A percentile compares a stretch with the other conserved stretches of the same genome.
Evolutionary conservation across 2,888 invertebrate genomes (phyloP).

Genomic region (Oscheius sp.): DNA sequence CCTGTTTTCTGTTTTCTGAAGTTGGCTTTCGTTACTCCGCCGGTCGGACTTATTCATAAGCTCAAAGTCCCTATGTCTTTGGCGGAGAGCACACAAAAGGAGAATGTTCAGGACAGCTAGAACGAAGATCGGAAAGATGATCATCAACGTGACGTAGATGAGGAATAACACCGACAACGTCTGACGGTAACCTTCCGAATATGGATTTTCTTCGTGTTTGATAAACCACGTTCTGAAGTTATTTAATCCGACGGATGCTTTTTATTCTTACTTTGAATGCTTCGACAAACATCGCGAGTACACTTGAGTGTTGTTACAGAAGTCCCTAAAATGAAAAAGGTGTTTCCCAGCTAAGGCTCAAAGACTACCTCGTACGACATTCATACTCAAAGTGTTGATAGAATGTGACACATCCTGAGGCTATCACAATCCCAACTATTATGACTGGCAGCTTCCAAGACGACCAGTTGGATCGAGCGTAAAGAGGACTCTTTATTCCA

Average conservation of each 20-base stretch:
- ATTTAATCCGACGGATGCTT: slow-evolving; percentile 14
- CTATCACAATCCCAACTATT: slow-evolving; percentile 58
- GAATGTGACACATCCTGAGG: slow-evolving; percentile 62
- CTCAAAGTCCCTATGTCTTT: slow-evolving; percentile 39
- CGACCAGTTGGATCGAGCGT: slow-evolving; percentile 56
- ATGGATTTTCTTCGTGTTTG: slow-evolving; percentile 65
- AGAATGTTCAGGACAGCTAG: slow-evolving; percentile 67
- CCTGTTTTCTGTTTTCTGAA: slow-evolving; percentile 66
- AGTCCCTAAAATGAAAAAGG: slow-evolving; percentile 37
- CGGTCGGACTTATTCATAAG: slow-evolving; percentile 26
- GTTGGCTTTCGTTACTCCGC: slow-evolving; percentile 34
- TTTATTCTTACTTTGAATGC: slow-evolving; percentile 55
- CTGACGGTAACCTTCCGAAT: slow-evolving; percentile 54
- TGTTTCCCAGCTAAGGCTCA: neutral
- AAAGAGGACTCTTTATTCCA: slow-evolving; percentile 69
- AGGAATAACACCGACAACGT: slow-evolving; percentile 49
- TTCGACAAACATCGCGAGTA: slow-evolving; percentile 66
- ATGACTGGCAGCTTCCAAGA: slow-evolving; percentile 66
- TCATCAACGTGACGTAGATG: slow-evolving; percentile 58
- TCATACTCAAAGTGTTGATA: slow-evolving; percentile 68
- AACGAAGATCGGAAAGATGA: slow-evolving; percentile 69
- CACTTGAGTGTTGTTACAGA: slow-evolving; percentile 64
- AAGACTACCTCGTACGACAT: slow-evolving; percentile 57
- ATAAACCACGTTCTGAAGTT: slow-evolving; percentile 63
- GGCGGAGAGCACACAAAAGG: slow-evolving; percentile 64